Percentiles rank a stretch among this genome's conserved stretches.
Conservation (phyloP, 2,113 vertebrate genomes). For the Bufo gargarizans region DNA sequence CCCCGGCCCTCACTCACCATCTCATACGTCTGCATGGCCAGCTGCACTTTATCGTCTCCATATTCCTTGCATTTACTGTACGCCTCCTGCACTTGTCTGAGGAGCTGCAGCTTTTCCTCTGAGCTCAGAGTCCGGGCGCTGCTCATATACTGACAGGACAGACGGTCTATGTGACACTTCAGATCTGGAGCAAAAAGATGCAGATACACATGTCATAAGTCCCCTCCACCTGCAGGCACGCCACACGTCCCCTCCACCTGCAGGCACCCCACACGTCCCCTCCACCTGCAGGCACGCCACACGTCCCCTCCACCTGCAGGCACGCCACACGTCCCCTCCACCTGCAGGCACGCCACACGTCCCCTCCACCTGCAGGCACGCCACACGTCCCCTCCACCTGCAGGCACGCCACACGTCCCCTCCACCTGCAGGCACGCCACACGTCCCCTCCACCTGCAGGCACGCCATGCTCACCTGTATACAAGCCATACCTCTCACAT, state of each 20-base stretch:
- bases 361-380: no score
- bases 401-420: no score
- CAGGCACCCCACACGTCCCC: neutral
- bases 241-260: no score
- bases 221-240: no score
- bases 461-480: no score
- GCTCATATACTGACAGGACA: conserved; percentile 93
- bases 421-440: neutral
- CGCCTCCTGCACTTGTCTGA: conserved; percentile 93
- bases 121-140: conserved; percentile 87
- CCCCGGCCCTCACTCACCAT: conserved; percentile 78
- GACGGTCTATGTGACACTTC: conserved; percentile 91
- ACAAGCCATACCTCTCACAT: no score
- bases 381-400: no score
- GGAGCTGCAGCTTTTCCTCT: conserved; percentile 89
- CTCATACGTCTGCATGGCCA: conserved; percentile 98
- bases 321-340: no score
- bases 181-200: conserved; percentile 79
- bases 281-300: no score
- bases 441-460: no score
- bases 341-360: neutral
- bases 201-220: no score
- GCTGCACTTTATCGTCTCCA: conserved; percentile 97
- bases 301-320: no score
- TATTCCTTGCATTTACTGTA: conserved; percentile 97